Percentiles rank a stretch among this genome's conserved stretches.
These are phyloP conservation scores for Poeciliopsis infans DNA, from an alignment of 2,797 vertebrate genomes.

Conservation along the genomic window DNA sequence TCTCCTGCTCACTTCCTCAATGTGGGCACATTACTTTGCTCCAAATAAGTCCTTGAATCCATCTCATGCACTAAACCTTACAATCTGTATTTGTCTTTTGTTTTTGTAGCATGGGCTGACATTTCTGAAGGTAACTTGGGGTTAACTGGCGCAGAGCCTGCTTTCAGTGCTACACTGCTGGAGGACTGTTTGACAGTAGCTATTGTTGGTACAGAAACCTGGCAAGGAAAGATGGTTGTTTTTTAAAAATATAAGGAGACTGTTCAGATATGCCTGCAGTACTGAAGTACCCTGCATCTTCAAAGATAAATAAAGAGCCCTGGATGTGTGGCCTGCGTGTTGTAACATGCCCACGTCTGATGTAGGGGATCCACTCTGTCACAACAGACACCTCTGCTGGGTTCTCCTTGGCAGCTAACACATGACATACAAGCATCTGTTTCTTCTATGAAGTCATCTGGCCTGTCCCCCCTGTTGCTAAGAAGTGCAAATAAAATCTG, in stretches of 20 bases:
- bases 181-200: neutral
- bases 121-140: neutral
- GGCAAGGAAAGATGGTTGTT: neutral
- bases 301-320: neutral
- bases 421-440: constrained; percentile 1
- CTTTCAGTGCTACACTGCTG: neutral
- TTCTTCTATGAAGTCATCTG: neutral
- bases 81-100: neutral
- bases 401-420: neutral
- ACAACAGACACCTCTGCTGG: neutral
- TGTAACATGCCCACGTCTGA: neutral
- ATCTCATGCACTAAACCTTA: neutral
- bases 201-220: neutral
- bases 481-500: neutral
- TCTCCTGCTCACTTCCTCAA: neutral
- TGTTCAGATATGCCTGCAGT: neutral
- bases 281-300: neutral
- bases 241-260: neutral
- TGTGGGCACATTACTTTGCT: neutral
- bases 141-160: neutral
- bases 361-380: neutral
- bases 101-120: neutral
- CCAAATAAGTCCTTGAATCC: neutral
- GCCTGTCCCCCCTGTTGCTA: neutral
- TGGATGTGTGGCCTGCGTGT: neutral